Conservation (phyloP, 2,797 vertebrate species). For the Diglossa cyanea region DNA sequence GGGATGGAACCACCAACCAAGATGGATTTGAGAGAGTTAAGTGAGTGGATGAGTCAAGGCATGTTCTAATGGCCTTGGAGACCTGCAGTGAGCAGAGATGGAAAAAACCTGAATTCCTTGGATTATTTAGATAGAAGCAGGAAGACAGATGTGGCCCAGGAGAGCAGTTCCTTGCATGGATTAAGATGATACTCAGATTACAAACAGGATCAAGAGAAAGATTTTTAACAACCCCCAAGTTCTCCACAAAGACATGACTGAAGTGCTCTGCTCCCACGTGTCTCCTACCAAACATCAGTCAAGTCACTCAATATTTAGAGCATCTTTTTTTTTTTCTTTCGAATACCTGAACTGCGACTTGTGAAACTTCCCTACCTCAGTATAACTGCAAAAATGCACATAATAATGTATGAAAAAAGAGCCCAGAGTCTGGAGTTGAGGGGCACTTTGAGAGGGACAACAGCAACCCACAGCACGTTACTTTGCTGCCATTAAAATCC, state of each 20-base stretch:
- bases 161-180: not conserved
- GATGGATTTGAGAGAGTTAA: not conserved
- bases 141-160: not conserved
- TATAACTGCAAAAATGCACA: not conserved
- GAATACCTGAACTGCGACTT: not conserved
- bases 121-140: not conserved
- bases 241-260: not conserved
- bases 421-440: not conserved
- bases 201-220: not conserved
- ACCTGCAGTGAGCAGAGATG: not conserved
- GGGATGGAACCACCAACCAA: not conserved
- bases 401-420: not conserved
- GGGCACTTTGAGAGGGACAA: not conserved
- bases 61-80: not conserved
- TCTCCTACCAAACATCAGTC: not conserved
- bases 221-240: not conserved
- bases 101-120: not conserved
- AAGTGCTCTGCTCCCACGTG: not conserved
- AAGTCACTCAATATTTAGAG: rapidly evolving
- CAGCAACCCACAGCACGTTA: not conserved
- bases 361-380: not conserved
- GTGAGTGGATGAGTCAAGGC: not conserved
- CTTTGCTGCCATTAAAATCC: not conserved
- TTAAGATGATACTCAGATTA: not conserved
- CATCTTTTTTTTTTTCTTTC: rapidly evolving